These are phyloP conservation scores for Meda fulgida DNA, from an alignment of 2,797 vertebrate species.

Conservation along the genomic window DNA sequence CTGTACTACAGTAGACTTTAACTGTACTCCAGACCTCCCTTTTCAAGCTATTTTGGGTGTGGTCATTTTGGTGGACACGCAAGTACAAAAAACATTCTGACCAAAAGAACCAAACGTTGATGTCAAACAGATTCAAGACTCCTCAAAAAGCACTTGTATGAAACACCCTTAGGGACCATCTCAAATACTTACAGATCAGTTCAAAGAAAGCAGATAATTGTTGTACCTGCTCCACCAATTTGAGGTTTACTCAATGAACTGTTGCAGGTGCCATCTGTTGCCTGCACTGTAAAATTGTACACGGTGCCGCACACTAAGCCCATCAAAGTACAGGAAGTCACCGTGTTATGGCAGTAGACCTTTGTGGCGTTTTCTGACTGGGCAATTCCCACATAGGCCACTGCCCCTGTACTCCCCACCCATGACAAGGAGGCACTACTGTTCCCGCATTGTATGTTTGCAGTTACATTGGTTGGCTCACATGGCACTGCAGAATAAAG, in stretches of 20 bases:
- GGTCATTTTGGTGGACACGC: background rate
- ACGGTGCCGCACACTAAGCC: slow-evolving; percentile 71
- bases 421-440: slow-evolving; percentile 75
- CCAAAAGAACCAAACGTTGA: background rate
- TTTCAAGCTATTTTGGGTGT: background rate
- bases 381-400: slow-evolving; percentile 71
- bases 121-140: background rate
- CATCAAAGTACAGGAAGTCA: slow-evolving; percentile 67
- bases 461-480: slow-evolving; percentile 67
- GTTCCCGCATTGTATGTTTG: slow-evolving; percentile 67
- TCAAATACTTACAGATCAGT: background rate
- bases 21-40: background rate
- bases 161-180: background rate
- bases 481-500: slow-evolving; percentile 72
- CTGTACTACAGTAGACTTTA: background rate
- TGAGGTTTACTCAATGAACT: slow-evolving; percentile 71
- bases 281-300: slow-evolving; percentile 79
- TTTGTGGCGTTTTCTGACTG: slow-evolving; percentile 59
- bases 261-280: slow-evolving; percentile 75
- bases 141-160: background rate
- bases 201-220: background rate
- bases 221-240: slow-evolving; percentile 73
- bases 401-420: slow-evolving; percentile 61
- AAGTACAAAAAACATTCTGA: background rate
- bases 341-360: slow-evolving; percentile 69